Base-by-base conservation (phyloP, 2,113 vertebrate species). In the Thalassoma bifasciatum region DNA sequence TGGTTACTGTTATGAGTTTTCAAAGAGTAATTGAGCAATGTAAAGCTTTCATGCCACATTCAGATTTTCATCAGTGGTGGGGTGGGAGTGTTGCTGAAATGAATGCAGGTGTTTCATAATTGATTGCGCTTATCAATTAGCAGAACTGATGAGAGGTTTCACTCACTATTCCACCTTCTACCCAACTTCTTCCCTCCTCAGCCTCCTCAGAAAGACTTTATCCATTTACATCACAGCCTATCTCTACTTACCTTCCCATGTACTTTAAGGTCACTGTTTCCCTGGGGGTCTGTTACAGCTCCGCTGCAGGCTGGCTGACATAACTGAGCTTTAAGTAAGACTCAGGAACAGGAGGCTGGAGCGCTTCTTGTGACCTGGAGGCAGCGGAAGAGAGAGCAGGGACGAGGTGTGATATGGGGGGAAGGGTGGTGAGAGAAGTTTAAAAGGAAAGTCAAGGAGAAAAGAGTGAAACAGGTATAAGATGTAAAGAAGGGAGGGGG, bases 271-370 rank as follows among this genome's bases (percentile, higher is more conserved):
- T 88, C 83, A 81, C 36, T 19, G 54, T 13, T 71, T 86, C 87
- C 88, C 84, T 14, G n/a, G 80, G 72, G 88, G 59, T 82, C 73
- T 52, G 40, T 23, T 22, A 36, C 59, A 81, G 68, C 72, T 66
- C 79, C 54, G 56, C 66, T 81, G 40, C 71, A 58, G 83, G 80
- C 72, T 4, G n/a, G 53, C 75, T 69, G 76, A 85, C 81, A 84
- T 80, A 77, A 81, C 64, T 75, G 24, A 86, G 75, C 76, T 87
- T 90, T 88, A 88, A 88, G 62, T 86, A 86, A 88, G 75, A 83
- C 61, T 82, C 66, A 19, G 63, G 54, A 72, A 84, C 63, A 87
- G 68, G 65, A 77, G 84, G 75, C 66, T 52, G 49, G 65, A 81
- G 68, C 42, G 42, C 68, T 85, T 44, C 54, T 36, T 46, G 24